These are phyloP conservation scores for Xenus cinereus DNA, from an alignment of 2,113 vertebrate species.

Conservation along the genomic window DNA sequence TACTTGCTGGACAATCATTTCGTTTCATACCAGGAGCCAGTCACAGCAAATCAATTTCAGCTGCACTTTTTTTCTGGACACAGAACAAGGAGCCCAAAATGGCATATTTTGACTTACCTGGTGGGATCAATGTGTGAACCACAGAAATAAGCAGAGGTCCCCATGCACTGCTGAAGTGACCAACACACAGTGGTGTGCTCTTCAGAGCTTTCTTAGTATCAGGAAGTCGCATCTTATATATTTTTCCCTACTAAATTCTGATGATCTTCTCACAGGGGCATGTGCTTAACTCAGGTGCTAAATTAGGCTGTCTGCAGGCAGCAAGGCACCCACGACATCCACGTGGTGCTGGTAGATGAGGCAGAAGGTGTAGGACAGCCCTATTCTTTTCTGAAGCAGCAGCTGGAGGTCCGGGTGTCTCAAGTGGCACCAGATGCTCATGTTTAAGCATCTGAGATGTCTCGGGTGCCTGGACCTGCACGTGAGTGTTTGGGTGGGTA, in stretches of 20 bases:
- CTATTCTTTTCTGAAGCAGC: neutral
- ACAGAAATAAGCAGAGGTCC: neutral
- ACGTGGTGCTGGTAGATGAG: neutral
- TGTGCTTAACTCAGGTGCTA: neutral
- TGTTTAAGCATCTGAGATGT: neutral
- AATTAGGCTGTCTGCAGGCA: neutral
- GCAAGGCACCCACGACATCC: neutral
- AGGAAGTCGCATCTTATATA: neutral
- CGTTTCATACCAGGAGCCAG: neutral
- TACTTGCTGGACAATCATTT: neutral
- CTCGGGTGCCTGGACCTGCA: neutral
- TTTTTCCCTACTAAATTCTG: neutral
- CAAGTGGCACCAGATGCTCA: neutral
- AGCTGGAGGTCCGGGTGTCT: neutral
- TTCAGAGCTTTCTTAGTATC: neutral
- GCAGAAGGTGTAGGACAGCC: neutral
- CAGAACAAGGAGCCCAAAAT: neutral
- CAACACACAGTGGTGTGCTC: neutral
- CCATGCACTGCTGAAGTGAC: neutral
- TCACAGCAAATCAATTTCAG: neutral
- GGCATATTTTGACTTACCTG: neutral
- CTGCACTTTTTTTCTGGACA: neutral
- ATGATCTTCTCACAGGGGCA: neutral
- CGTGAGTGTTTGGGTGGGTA: neutral
- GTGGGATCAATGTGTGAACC: neutral